phyloP scores from a whole-genome alignment of 2,797 vertebrate species.

The Salarias fasciatus region DNA sequence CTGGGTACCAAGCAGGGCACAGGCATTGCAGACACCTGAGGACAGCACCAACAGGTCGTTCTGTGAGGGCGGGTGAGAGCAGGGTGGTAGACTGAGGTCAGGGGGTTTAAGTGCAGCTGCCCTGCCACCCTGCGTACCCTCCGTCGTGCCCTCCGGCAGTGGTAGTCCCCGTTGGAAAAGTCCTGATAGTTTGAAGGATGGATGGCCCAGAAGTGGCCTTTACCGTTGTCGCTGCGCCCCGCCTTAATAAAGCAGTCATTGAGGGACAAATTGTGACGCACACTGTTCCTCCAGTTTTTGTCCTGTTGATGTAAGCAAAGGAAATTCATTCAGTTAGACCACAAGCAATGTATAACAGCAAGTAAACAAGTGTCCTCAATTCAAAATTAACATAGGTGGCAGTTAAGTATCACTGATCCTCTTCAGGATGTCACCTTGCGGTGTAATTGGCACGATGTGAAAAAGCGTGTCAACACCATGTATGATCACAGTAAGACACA shows the following conservation, averaged over 20 bases:
- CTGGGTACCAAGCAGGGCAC: slow-evolving; percentile 65
- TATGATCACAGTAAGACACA: slow-evolving; percentile 60
- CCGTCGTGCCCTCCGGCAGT: slow-evolving; percentile 82
- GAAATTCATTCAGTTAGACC: slow-evolving; percentile 17
- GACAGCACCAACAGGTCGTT: slow-evolving; percentile 73
- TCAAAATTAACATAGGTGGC: slow-evolving; percentile 32
- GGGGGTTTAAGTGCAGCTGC: slow-evolving; percentile 45
- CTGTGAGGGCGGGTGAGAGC: slow-evolving; percentile 30
- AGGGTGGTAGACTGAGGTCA: slow-evolving; percentile 48
- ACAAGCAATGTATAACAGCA: slow-evolving; percentile 7
- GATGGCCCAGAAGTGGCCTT: slow-evolving; percentile 89
- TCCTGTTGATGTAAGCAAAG: slow-evolving; percentile 76
- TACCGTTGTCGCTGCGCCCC: slow-evolving; percentile 87
- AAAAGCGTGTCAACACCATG: slow-evolving; percentile 49
- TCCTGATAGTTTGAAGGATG: slow-evolving; percentile 85
- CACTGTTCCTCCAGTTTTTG: slow-evolving; percentile 90
- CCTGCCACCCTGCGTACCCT: slow-evolving; percentile 77
- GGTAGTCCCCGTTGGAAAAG: slow-evolving; percentile 86
- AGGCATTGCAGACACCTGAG: slow-evolving; percentile 48
- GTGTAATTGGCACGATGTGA: slow-evolving; percentile 50
- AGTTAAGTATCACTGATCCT: slow-evolving; percentile 60
- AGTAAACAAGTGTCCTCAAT: slow-evolving; percentile 9
- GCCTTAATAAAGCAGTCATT: slow-evolving; percentile 89
- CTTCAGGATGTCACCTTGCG: slow-evolving; percentile 55
- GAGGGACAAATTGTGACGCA: slow-evolving; percentile 88